These are phyloP conservation scores for Nomada flava DNA, from an alignment of 2,888 invertebrate species.

Conservation along the genomic window DNA sequence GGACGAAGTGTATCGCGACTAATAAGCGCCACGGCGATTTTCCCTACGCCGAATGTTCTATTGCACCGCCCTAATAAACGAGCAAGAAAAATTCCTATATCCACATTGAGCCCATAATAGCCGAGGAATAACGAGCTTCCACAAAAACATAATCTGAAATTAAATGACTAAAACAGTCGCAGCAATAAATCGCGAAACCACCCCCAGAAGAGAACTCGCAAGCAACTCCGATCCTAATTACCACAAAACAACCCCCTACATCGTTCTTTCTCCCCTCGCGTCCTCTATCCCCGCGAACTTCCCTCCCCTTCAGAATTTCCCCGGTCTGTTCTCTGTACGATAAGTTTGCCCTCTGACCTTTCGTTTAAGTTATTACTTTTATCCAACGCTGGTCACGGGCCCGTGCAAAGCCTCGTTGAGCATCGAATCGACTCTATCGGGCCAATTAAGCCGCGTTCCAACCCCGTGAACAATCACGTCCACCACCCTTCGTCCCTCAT, in stretches of 20 bases:
- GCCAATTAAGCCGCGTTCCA: constrained; percentile 69
- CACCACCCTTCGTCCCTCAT: background rate
- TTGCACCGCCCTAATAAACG: background rate
- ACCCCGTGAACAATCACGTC: constrained; percentile 62
- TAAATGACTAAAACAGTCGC: too few species aligned
- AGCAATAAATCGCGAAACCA: too few species aligned
- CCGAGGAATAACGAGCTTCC: too few species aligned
- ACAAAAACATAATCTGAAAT: too few species aligned
- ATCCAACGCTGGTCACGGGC: constrained; percentile 63
- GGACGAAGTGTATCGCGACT: constrained; percentile 47
- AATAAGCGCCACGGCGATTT: constrained; percentile 48
- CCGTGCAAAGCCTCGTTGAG: constrained; percentile 66
- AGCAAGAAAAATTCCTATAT: background rate
- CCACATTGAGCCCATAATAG: background rate
- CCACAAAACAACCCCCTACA: too few species aligned
- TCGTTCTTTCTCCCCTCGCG: background rate
- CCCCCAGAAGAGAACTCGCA: too few species aligned
- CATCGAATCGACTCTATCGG: constrained; percentile 72
- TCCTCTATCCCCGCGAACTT: too few species aligned
- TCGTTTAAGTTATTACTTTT: constrained; percentile 72
- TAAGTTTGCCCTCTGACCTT: constrained; percentile 69
- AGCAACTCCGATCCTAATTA: too few species aligned
- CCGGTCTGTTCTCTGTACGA: constrained; percentile 42
- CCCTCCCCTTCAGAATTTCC: background rate
- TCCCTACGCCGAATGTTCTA: background rate